Evolutionary conservation across 2,888 invertebrate species (phyloP).

Genomic region (Heliconius erato): DNA sequence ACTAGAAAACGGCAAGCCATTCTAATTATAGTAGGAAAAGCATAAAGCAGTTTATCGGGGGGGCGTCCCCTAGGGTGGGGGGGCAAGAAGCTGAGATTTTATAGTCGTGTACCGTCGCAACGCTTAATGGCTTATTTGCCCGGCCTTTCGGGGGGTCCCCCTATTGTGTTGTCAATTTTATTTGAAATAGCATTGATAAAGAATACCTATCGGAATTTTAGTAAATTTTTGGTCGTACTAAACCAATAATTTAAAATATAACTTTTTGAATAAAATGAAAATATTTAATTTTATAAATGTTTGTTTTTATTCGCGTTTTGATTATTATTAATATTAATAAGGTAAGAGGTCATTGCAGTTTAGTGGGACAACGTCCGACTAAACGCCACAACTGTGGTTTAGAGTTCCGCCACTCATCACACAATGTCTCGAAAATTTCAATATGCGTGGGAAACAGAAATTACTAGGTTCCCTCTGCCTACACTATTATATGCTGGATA

Average conservation of each 20-base stretch:
- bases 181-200: conserved; percentile 67
- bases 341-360: background rate
- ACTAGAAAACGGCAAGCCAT: conserved; percentile 74
- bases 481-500: too few species aligned
- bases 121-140: conserved; percentile 85
- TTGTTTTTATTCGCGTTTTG: background rate
- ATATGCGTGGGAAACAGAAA: too few species aligned
- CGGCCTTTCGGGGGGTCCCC: conserved; percentile 75
- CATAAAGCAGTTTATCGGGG: conserved; percentile 84
- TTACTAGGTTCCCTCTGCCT: too few species aligned
- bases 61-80: conserved; percentile 66
- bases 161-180: conserved; percentile 80
- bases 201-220: conserved; percentile 19
- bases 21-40: conserved; percentile 83
- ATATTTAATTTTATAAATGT: too few species aligned
- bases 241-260: too few species aligned
- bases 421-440: background rate
- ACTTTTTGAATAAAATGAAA: too few species aligned
- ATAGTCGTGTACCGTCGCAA: conserved; percentile 81
- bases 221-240: background rate
- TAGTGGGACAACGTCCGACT: background rate
- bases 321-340: background rate
- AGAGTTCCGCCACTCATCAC: background rate
- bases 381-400: background rate
- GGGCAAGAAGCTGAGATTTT: conserved; percentile 85